Evolutionary conservation across 2,113 vertebrate genomes (phyloP).

Genomic region (Paracanthobrama guichenoti): DNA sequence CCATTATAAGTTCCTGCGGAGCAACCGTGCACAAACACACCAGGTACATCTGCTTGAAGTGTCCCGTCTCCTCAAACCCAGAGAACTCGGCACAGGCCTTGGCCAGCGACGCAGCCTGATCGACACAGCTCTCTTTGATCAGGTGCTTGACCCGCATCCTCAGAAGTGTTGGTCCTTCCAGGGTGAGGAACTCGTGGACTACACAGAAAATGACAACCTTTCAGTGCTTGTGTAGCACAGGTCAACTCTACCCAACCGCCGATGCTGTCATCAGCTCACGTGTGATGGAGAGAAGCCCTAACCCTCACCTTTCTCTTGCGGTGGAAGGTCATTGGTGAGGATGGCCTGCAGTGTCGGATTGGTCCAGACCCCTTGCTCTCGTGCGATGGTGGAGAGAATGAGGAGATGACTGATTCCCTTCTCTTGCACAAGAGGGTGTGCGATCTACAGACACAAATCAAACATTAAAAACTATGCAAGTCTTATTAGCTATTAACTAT

Average conservation of each 20-base stretch:
- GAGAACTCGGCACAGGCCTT: conserved; percentile 86
- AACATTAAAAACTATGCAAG: neutral
- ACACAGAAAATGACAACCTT: conserved; percentile 3
- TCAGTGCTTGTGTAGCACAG: neutral
- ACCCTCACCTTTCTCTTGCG: conserved; percentile 79
- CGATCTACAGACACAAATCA: conserved; percentile 72
- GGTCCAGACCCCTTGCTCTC: conserved; percentile 86
- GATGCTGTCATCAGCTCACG: neutral
- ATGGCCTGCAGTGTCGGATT: conserved; percentile 80
- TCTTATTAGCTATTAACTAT: neutral
- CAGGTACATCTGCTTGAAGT: conserved; percentile 93
- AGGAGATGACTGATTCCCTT: conserved; percentile 83
- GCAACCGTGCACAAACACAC: conserved; percentile 89
- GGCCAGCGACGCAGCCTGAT: conserved; percentile 85
- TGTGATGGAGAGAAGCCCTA: neutral
- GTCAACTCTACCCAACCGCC: neutral
- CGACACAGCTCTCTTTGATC: conserved; percentile 85
- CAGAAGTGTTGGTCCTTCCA: conserved; percentile 87
- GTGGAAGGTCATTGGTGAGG: conserved; percentile 78
- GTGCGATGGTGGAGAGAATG: conserved; percentile 80
- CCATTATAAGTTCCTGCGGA: conserved; percentile 87
- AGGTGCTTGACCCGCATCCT: conserved; percentile 94
- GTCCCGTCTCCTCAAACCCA: conserved; percentile 82
- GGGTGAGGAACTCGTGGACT: conserved; percentile 87
- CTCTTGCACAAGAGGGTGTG: conserved; percentile 84